These are phyloP conservation scores for Cavia aperea DNA, from an alignment of 2,113 vertebrate species.

Conservation along the genomic window DNA sequence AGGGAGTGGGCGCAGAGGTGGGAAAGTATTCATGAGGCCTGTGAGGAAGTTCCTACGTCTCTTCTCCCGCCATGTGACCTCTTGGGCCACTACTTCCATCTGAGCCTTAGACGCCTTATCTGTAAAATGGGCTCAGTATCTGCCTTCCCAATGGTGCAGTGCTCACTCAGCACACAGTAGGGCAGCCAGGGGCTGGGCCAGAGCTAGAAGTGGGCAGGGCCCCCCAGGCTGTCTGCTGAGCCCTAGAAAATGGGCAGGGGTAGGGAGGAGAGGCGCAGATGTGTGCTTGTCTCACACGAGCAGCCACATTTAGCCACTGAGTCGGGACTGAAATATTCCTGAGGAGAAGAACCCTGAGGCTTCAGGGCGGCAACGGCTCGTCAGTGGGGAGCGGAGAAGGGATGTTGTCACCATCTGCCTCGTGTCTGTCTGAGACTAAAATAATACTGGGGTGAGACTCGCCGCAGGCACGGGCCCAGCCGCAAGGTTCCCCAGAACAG, in stretches of 20 bases:
- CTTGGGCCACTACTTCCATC: not conserved
- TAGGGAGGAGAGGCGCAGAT: conserved; percentile 44
- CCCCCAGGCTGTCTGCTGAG: conserved; percentile 27
- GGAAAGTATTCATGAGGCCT: not conserved
- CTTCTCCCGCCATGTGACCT: not conserved
- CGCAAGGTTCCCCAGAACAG: conserved; percentile 76
- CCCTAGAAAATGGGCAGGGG: conserved; percentile 54
- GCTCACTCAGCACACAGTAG: not conserved
- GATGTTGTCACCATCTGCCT: conserved; percentile 80
- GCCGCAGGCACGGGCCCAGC: conserved; percentile 74
- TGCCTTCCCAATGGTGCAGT: not conserved
- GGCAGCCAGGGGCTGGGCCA: not conserved
- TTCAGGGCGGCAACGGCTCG: conserved; percentile 74
- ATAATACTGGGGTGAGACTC: conserved; percentile 75
- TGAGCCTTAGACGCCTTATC: conserved; percentile 32
- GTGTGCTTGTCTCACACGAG: conserved; percentile 60
- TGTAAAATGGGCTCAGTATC: conserved; percentile 49
- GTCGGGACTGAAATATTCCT: conserved; percentile 69
- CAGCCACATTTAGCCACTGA: conserved; percentile 68
- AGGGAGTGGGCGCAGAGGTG: not conserved
- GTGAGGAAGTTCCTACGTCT: not conserved
- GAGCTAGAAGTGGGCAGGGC: conserved; percentile 13
- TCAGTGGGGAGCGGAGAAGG: conserved; percentile 72
- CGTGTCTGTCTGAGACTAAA: conserved; percentile 76
- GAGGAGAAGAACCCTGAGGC: conserved; percentile 69